These are phyloP conservation scores for Isotomurus palustris DNA, from an alignment of 2,888 invertebrate species.

Conservation along the genomic window DNA sequence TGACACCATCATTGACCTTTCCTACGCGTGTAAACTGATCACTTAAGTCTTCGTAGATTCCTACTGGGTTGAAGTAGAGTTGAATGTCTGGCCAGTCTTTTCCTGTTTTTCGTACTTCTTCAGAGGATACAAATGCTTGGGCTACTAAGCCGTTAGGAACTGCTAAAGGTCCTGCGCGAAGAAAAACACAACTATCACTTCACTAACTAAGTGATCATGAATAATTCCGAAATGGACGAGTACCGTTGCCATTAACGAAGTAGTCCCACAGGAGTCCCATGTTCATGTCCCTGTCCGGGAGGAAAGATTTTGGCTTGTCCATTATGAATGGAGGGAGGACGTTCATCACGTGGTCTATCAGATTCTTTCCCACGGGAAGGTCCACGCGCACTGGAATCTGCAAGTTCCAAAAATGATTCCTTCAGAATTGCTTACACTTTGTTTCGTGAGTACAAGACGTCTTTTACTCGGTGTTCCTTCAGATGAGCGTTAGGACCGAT, in stretches of 20 bases:
- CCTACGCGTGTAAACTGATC: constrained; percentile 14
- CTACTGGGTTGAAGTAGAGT: constrained; percentile 22
- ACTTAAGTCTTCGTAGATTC: constrained; percentile 16
- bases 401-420: neutral
- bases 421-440: neutral
- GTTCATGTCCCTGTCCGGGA: constrained; percentile 30
- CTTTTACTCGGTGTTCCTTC: constrained; percentile 14
- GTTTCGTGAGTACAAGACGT: neutral
- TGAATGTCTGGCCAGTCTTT: constrained; percentile 41
- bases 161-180: constrained; percentile 11
- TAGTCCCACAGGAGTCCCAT: constrained; percentile 8
- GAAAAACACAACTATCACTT: neutral
- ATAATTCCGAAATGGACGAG: neutral
- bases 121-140: constrained; percentile 25
- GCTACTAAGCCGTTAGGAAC: constrained; percentile 17
- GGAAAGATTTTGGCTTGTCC: constrained; percentile 22
- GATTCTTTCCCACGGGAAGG: constrained; percentile 35
- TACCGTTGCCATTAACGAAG: constrained; percentile 15
- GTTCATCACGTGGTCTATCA: constrained; percentile 29
- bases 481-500: constrained; percentile 32
- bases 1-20: constrained; percentile 15
- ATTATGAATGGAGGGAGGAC: constrained; percentile 24
- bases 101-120: constrained; percentile 15
- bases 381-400: constrained; percentile 26
- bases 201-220: neutral